Evolutionary conservation across 2,888 invertebrate species (phyloP).

Genomic region (Cephalotes varians): DNA sequence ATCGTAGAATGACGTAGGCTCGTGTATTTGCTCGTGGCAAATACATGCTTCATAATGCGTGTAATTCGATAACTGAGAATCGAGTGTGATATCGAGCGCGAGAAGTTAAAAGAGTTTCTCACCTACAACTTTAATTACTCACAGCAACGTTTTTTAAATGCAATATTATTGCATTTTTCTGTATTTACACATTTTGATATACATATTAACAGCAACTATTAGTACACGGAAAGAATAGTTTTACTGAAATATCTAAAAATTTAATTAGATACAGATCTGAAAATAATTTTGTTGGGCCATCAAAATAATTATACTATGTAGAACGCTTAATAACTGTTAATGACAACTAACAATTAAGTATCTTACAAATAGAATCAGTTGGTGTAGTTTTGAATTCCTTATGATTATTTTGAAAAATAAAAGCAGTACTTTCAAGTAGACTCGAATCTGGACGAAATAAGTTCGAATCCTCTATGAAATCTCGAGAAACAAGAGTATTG

Average conservation of each 20-base stretch:
- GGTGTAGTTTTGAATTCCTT: too few species aligned
- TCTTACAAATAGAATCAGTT: too few species aligned
- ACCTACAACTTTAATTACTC: slow-evolving; percentile 23
- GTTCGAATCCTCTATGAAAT: too few species aligned
- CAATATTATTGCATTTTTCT: slow-evolving; percentile 8
- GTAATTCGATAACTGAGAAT: slow-evolving; percentile 43
- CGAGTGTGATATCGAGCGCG: slow-evolving; percentile 7
- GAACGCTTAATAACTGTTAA: too few species aligned
- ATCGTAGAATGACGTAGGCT: background rate
- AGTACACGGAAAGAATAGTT: background rate
- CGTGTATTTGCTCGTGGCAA: slow-evolving; percentile 6
- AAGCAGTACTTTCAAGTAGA: too few species aligned
- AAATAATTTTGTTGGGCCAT: too few species aligned
- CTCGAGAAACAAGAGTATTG: too few species aligned
- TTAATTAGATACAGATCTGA: too few species aligned
- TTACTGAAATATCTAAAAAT: background rate
- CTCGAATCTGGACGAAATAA: too few species aligned
- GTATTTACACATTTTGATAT: background rate
- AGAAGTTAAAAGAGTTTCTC: slow-evolving; percentile 11
- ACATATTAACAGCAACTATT: background rate
- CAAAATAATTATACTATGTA: too few species aligned
- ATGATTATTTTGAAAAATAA: too few species aligned
- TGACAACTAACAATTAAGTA: too few species aligned
- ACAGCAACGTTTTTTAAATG: background rate
- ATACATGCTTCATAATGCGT: slow-evolving; percentile 26